Base-by-base conservation (phyloP, 2,797 vertebrate genomes). In the Furcifer pardalis region DNA sequence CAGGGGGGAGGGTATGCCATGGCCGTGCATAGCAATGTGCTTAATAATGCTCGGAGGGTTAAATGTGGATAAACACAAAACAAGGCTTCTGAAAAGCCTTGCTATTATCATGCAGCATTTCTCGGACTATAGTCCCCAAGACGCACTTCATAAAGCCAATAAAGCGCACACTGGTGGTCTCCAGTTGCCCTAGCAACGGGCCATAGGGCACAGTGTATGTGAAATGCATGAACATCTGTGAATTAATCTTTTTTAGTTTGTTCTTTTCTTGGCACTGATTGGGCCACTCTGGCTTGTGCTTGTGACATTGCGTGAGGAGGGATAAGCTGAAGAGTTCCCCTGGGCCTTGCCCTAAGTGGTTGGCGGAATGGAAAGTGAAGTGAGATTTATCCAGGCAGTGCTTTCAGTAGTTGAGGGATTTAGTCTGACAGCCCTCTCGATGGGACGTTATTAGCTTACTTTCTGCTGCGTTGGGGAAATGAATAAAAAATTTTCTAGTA, bases 151-250 rank as follows among this genome's bases (percentile, higher is more conserved):
- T 98, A 97, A 97, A 97, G 97, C 97, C 97, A 97, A 97, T 97
- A 97, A 97, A 97, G 95, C 88, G 77, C 95, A 2, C 94, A 84
- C 97, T 95, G 97, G 97, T 97, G 97, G 97, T 98, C 97, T 96
- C 94, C 90, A 0, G 98, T 99, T 98, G 95, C 97, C 97, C 96
- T 97, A 97, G 97, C 97, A 98, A 98, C 98, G 1, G 96, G 96
- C 97, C 96, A 96, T 95, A 95, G 97, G 97, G 95, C 96, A 97
- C 95, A 94, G 95, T 96, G 94, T 97, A 94, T 97, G 96, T 97
- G 97, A 97, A 97, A 97, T 96, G 97, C 95, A 96, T 96, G 96
- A 97, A 97, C 96, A 97, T 97, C 97, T 97, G 97, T 93, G 95
- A 96, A 97, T 97, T 97, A 97, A 97, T 96, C 96, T 97, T 96